Percentiles rank a stretch among this genome's conserved stretches.
phyloP scores from a whole-genome alignment of 2,888 invertebrate genomes.

The Dynastes hyllus region DNA sequence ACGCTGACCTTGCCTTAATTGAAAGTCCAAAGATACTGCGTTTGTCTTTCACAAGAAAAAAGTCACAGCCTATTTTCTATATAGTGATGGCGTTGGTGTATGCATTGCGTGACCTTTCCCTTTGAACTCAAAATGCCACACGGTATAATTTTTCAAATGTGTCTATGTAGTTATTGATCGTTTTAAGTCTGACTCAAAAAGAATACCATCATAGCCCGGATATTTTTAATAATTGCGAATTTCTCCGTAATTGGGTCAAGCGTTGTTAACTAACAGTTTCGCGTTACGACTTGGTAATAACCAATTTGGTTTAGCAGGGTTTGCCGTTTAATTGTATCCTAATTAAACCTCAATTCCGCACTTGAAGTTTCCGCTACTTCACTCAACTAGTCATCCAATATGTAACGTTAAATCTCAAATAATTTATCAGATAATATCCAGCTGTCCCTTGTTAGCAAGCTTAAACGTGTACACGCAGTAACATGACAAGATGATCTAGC shows the following conservation, averaged over 20 bases:
- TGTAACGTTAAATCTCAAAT: slow-evolving; percentile 7
- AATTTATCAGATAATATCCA: slow-evolving; percentile 27
- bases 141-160: too few relatives aligned
- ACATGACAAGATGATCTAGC: slow-evolving; percentile 32
- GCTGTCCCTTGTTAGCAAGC: neutral
- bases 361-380: neutral
- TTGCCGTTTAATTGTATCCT: slow-evolving; percentile 1
- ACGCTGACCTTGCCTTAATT: too few relatives aligned
- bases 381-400: slow-evolving; percentile 1
- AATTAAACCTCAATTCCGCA: slow-evolving; percentile 5
- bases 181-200: too few relatives aligned
- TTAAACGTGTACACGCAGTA: neutral
- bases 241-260: neutral
- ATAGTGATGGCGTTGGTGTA: too few relatives aligned
- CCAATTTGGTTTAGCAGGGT: neutral
- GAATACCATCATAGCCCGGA: too few relatives aligned
- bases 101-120: too few relatives aligned
- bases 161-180: too few relatives aligned
- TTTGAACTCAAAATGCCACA: too few relatives aligned
- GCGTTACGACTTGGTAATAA: neutral
- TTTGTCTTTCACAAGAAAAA: too few relatives aligned
- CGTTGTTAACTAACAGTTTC: neutral
- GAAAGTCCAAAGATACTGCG: too few relatives aligned
- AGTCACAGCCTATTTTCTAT: too few relatives aligned
- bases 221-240: too few relatives aligned